Conservation (phyloP, 2,888 invertebrate species). For the Cyclophora punctaria region DNA sequence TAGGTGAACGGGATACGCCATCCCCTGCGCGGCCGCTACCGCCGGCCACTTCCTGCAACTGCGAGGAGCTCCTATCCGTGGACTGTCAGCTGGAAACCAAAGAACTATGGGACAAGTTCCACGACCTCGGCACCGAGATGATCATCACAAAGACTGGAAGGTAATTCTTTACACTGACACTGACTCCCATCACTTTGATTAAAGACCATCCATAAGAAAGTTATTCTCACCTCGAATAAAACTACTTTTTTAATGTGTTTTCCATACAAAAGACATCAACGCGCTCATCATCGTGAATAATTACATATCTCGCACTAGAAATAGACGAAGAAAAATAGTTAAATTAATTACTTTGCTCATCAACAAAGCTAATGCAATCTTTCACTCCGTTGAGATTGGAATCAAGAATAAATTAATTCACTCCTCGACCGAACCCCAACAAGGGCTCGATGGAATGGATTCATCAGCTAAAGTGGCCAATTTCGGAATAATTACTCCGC, state of each 20-base stretch:
- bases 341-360: slow-evolving; percentile 36
- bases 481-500: slow-evolving; percentile 73
- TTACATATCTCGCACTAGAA: not conserved
- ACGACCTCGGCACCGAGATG: slow-evolving; percentile 96
- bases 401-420: slow-evolving; percentile 65
- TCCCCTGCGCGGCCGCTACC: slow-evolving; percentile 61
- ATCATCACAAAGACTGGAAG: slow-evolving; percentile 98
- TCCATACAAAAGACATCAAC: slow-evolving; percentile 1
- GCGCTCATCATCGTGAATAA: not conserved
- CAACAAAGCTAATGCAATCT: slow-evolving; percentile 54
- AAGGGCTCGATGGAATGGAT: slow-evolving; percentile 63
- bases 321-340: slow-evolving; percentile 10
- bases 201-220: too few species aligned
- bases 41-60: slow-evolving; percentile 80
- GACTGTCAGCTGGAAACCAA: slow-evolving; percentile 96
- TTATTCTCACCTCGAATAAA: too few species aligned
- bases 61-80: slow-evolving; percentile 87
- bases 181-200: too few species aligned
- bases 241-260: not conserved
- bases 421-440: slow-evolving; percentile 54
- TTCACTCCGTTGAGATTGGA: slow-evolving; percentile 57
- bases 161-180: slow-evolving; percentile 65
- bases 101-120: slow-evolving; percentile 98
- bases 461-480: slow-evolving; percentile 75
- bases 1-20: slow-evolving; percentile 68